Percentiles rank a stretch among this genome's conserved stretches.
Conservation (phyloP, 1,140 invertebrate species). For the Zaprionus lachaisei region DNA sequence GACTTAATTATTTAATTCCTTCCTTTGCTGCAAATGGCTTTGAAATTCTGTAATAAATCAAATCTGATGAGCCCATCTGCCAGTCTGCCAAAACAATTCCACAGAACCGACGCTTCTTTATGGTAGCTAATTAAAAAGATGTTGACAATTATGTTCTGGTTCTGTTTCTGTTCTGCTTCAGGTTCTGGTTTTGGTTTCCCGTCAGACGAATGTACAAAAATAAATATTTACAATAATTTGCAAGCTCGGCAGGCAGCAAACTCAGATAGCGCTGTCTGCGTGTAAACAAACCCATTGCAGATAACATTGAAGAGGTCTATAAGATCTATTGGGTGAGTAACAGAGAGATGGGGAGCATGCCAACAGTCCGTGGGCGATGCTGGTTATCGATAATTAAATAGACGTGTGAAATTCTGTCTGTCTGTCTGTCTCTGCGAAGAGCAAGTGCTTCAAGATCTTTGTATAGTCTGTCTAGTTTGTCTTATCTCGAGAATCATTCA, state of each 20-base stretch:
- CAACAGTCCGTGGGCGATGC: background rate
- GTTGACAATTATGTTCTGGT: conserved; percentile 21
- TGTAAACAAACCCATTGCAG: conserved; percentile 31
- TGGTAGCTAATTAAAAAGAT: conserved; percentile 29
- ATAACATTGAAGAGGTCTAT: conserved; percentile 26
- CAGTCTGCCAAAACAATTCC: conserved; percentile 20
- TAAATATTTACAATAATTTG: conserved; percentile 52
- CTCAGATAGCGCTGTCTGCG: conserved; percentile 26
- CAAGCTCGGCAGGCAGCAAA: conserved; percentile 9
- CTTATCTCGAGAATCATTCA: background rate
- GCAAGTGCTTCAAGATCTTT: background rate
- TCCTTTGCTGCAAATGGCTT: background rate
- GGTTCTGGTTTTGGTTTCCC: background rate
- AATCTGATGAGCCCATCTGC: conserved; percentile 1
- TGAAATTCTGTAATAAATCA: conserved; percentile 11
- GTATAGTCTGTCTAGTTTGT: background rate
- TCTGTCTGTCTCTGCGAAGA: background rate
- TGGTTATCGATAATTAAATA: background rate
- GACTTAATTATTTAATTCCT: background rate
- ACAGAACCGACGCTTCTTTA: conserved; percentile 9
- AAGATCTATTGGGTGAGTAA: conserved; percentile 33
- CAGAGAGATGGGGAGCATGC: conserved; percentile 7
- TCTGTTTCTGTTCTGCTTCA: conserved; percentile 1
- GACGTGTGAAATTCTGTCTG: background rate
- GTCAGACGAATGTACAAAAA: conserved; percentile 18